phyloP scores from a whole-genome alignment of 2,888 invertebrate species.

The Acrocyrtus sp. region DNA sequence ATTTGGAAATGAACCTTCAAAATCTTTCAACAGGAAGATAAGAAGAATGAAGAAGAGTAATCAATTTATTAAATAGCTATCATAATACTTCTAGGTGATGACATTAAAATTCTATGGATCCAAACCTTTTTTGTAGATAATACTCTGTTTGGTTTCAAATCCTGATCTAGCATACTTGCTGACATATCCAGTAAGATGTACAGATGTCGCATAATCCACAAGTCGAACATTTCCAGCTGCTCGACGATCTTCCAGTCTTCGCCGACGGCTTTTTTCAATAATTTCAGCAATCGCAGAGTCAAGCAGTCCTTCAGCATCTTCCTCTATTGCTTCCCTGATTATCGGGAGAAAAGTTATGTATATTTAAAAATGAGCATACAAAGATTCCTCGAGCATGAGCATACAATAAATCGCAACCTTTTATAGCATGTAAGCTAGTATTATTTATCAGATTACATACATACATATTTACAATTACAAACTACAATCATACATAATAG shows the following conservation, averaged over 20 bases:
- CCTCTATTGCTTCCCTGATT: constrained; percentile 89
- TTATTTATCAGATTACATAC: too few species aligned
- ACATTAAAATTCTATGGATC: not conserved
- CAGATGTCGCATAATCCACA: constrained; percentile 98
- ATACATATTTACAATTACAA: too few species aligned
- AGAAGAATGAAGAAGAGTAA: not conserved
- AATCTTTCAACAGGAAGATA: not conserved
- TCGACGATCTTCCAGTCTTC: constrained; percentile 76
- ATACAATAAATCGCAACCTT: too few species aligned
- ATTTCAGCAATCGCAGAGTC: constrained; percentile 92
- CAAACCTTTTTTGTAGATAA: constrained; percentile 85
- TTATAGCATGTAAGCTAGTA: too few species aligned
- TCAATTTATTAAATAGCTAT: not conserved
- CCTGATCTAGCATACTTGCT: constrained; percentile 92
- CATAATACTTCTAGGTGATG: not conserved
- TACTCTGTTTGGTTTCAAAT: constrained; percentile 92
- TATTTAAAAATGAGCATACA: too few species aligned
- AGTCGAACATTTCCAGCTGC: constrained; percentile 79
- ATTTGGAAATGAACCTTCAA: not conserved
- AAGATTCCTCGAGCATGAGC: too few species aligned
- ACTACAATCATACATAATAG: too few species aligned
- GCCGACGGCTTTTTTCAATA: constrained; percentile 88
- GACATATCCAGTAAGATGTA: constrained; percentile 93
- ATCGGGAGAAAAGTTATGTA: constrained; percentile 60
- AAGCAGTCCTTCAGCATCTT: constrained; percentile 93